A percentile compares a stretch with the other conserved stretches of the same genome.
These are phyloP conservation scores for Apostichopus californicus DNA, from an alignment of 35 echinoderm and acorn worm species.

Conservation along the genomic window DNA sequence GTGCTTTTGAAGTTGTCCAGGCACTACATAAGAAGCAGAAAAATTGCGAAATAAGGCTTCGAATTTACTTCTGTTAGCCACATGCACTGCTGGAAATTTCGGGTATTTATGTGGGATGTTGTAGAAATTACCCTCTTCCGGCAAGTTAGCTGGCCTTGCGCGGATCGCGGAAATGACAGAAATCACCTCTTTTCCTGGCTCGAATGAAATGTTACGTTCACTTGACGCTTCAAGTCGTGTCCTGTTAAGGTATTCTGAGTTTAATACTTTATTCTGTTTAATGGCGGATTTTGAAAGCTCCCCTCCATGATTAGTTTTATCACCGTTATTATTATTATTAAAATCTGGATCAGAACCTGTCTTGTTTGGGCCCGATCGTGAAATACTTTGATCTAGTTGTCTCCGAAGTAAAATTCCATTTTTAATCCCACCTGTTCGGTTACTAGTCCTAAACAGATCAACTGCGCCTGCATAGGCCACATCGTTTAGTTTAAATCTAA, in stretches of 20 bases:
- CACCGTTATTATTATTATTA: background rate
- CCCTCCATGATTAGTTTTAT: conserved; percentile 12
- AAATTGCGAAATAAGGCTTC: conserved; percentile 72
- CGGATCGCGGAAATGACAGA: conserved; percentile 37
- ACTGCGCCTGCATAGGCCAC: background rate
- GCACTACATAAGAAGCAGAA: conserved; percentile 66
- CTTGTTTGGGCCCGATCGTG: conserved; percentile 61
- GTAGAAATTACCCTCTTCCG: conserved; percentile 93
- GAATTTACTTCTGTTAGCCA: conserved; percentile 61
- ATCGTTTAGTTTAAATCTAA: background rate
- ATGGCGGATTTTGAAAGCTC: conserved; percentile 35
- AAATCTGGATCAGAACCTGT: background rate
- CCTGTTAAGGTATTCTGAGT: conserved; percentile 54
- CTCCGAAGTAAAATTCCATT: conserved; percentile 69
- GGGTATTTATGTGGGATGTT: conserved; percentile 81
- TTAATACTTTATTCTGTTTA: conserved; percentile 43
- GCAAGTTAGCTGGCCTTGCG: conserved; percentile 63
- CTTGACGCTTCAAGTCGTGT: background rate
- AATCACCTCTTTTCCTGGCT: conserved; percentile 53
- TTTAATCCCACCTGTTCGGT: background rate
- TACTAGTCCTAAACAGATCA: background rate
- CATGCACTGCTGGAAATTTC: conserved; percentile 1
- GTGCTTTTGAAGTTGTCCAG: conserved; percentile 46
- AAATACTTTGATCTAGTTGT: conserved; percentile 88
- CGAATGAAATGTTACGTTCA: conserved; percentile 46